Evolutionary conservation across 2,888 invertebrate species (phyloP).

Genomic region (Dione juno): DNA sequence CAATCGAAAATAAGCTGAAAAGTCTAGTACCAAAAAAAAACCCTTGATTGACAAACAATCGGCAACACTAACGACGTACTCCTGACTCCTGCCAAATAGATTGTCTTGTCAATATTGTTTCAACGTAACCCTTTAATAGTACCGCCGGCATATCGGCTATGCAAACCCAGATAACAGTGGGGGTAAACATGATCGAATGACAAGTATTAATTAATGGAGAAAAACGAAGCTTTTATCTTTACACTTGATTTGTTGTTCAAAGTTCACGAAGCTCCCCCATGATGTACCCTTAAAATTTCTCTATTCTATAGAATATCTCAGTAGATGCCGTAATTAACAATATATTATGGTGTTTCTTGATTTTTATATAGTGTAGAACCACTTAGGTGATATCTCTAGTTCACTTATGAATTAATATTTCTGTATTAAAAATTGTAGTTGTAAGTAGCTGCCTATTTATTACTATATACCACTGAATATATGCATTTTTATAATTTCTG

Average conservation of each 20-base stretch:
- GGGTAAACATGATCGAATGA: slow-evolving; percentile 65
- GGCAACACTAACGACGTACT: slow-evolving; percentile 38
- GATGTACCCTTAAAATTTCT: not conserved
- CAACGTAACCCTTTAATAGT: slow-evolving; percentile 51
- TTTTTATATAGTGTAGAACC: no score
- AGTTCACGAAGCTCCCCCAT: not conserved
- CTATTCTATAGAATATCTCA: not conserved
- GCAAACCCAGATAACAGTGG: slow-evolving; percentile 50
- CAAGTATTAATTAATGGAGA: slow-evolving; percentile 68
- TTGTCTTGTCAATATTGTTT: slow-evolving; percentile 50
- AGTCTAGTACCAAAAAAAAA: not conserved
- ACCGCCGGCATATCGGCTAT: slow-evolving; percentile 51
- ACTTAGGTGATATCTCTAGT: no score
- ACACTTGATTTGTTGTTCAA: slow-evolving; percentile 31
- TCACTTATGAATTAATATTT: no score
- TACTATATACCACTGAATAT: no score
- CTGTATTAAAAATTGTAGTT: no score
- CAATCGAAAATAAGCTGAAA: not conserved
- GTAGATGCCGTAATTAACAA: not conserved
- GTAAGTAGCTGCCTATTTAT: no score
- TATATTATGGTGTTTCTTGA: no score
- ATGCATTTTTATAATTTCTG: no score
- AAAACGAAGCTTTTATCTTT: slow-evolving; percentile 40
- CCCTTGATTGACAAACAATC: slow-evolving; percentile 14
- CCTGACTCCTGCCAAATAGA: slow-evolving; percentile 50